Conservation (phyloP, 2,888 invertebrate species). For the Rhagophthalmus giganteus region DNA sequence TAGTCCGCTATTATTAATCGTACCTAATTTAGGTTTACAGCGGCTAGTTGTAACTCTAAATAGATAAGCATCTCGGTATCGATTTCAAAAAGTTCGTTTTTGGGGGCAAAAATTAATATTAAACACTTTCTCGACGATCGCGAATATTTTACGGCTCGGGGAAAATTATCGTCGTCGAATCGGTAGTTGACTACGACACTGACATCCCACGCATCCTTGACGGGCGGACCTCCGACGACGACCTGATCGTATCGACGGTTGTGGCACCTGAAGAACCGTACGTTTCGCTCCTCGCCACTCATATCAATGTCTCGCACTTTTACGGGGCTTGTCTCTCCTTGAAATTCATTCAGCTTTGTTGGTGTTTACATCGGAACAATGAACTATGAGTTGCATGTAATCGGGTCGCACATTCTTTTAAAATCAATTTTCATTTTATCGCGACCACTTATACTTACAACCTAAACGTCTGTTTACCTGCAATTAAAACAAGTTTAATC, state of each 20-base stretch:
- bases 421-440: not conserved
- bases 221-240: conserved; percentile 35
- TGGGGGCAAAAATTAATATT: too few species aligned
- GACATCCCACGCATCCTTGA: conserved; percentile 30
- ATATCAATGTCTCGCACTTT: conserved; percentile 36
- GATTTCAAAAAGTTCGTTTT: conserved; percentile 4
- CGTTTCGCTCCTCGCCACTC: conserved; percentile 34
- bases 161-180: conserved; percentile 15
- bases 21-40: conserved; percentile 20
- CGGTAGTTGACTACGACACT: conserved; percentile 17
- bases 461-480: too few species aligned
- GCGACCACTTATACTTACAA: not conserved
- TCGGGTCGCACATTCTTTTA: too few species aligned
- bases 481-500: too few species aligned
- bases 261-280: conserved; percentile 35
- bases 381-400: too few species aligned
- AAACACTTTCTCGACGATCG: too few species aligned
- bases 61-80: conserved; percentile 5
- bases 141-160: too few species aligned
- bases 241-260: conserved; percentile 33
- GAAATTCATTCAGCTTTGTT: conserved; percentile 24
- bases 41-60: conserved; percentile 4
- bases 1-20: conserved; percentile 20
- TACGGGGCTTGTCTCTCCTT: conserved; percentile 17
- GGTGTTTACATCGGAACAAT: conserved; percentile 16